Evolutionary conservation across 2,797 vertebrate genomes (phyloP).

Genomic region (Falco columbarius): DNA sequence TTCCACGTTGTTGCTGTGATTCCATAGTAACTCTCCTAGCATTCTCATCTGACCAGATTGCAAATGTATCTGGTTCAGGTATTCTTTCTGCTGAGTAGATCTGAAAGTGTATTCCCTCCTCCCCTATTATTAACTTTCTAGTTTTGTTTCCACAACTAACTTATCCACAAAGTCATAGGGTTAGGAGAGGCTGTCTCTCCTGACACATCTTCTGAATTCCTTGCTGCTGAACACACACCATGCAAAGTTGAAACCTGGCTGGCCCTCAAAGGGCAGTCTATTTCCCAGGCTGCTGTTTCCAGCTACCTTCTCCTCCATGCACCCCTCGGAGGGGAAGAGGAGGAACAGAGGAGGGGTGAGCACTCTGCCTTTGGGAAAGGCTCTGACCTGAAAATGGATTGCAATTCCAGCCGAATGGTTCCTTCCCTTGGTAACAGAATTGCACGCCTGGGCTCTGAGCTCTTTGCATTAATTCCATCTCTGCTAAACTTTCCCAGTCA

Average conservation of each 20-base stretch:
- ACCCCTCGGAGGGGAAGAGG: background rate
- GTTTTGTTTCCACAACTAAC: conserved; percentile 63
- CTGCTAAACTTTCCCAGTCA: conserved; percentile 49
- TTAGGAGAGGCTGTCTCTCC: conserved; percentile 20
- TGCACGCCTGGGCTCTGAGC: conserved; percentile 22
- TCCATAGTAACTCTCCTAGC: background rate
- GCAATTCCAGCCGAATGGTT: conserved; percentile 40
- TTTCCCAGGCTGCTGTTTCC: conserved; percentile 63
- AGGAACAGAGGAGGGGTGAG: background rate
- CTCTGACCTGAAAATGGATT: conserved; percentile 67
- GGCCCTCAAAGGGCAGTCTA: conserved; percentile 41
- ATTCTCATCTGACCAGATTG: background rate
- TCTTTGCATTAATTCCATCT: conserved; percentile 61
- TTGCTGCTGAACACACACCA: conserved; percentile 67
- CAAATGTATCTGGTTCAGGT: conserved; percentile 15
- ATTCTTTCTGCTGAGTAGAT: conserved; percentile 3
- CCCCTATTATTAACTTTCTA: conserved; percentile 12
- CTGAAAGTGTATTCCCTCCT: background rate
- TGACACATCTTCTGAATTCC: conserved; percentile 66
- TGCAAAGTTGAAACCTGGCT: conserved; percentile 56
- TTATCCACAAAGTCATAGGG: conserved; percentile 54
- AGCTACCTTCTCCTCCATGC: background rate
- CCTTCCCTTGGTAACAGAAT: conserved; percentile 42
- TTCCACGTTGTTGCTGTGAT: background rate
- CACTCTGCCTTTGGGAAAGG: conserved; percentile 50